phyloP scores from a whole-genome alignment of 2,888 invertebrate genomes.

The Leptopilina drosophilae region DNA sequence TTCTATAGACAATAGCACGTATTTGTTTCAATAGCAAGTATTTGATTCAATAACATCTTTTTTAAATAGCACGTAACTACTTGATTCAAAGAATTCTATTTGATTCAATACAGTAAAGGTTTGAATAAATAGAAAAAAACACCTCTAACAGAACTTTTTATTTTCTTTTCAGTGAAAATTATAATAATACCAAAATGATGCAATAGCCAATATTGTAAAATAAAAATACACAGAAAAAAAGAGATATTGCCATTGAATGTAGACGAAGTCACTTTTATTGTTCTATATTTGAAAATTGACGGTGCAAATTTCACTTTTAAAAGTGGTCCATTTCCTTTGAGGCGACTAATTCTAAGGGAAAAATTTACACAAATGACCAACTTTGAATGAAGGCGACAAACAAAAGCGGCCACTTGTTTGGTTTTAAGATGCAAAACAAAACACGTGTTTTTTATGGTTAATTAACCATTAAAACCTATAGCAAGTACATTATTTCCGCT shows the following conservation, averaged over 20 bases:
- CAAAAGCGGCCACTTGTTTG: background rate
- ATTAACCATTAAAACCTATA: conserved; percentile 2
- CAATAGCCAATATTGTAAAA: no score
- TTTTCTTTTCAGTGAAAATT: no score
- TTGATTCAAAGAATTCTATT: no score
- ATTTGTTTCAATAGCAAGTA: no score
- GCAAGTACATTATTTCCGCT: conserved; percentile 9
- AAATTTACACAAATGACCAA: conserved; percentile 17
- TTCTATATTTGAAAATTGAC: background rate
- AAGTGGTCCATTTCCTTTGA: conserved; percentile 3
- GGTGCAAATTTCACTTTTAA: conserved; percentile 1
- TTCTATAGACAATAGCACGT: no score
- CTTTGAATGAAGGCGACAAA: conserved; percentile 14
- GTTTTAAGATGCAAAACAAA: conserved; percentile 10
- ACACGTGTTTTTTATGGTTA: conserved; percentile 2
- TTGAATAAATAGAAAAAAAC: no score
- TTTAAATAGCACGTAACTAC: no score
- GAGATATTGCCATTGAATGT: background rate
- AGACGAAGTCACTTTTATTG: background rate
- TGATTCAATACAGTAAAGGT: no score
- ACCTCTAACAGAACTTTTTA: no score
- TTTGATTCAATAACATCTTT: no score
- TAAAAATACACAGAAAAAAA: no score
- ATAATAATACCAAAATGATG: no score
- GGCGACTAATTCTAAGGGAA: background rate